phyloP scores from a whole-genome alignment of 2,797 vertebrate genomes.

The Podargus strigoides region DNA sequence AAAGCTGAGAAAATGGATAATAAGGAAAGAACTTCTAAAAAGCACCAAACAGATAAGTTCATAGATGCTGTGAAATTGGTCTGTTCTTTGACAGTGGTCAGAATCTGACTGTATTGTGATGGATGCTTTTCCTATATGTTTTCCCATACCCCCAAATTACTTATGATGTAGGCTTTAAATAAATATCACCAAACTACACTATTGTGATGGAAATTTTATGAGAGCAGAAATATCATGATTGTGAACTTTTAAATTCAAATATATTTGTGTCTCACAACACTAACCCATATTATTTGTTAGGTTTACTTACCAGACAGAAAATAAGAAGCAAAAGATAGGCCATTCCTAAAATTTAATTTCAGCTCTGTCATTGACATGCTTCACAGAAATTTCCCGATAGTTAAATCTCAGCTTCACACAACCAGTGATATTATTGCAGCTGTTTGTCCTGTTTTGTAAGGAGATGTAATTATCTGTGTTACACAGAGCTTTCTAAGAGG shows the following conservation, averaged over 20 bases:
- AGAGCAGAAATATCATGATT: background rate
- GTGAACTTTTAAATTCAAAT: background rate
- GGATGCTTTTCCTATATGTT: background rate
- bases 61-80: background rate
- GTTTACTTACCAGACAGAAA: background rate
- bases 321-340: background rate
- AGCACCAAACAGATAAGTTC: background rate
- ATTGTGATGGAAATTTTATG: background rate
- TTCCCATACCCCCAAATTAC: background rate
- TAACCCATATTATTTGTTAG: background rate
- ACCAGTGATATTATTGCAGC: background rate
- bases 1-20: background rate
- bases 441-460: constrained; percentile 38
- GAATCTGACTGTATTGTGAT: background rate
- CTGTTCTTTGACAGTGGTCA: background rate
- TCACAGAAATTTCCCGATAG: background rate
- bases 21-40: background rate
- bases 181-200: background rate
- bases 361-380: background rate
- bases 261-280: background rate
- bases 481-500: background rate
- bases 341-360: background rate
- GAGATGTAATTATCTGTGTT: background rate
- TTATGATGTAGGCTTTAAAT: background rate
- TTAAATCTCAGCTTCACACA: background rate